Evolutionary conservation across 2,797 vertebrate species (phyloP).

Genomic region (Propithecus deckenii): DNA sequence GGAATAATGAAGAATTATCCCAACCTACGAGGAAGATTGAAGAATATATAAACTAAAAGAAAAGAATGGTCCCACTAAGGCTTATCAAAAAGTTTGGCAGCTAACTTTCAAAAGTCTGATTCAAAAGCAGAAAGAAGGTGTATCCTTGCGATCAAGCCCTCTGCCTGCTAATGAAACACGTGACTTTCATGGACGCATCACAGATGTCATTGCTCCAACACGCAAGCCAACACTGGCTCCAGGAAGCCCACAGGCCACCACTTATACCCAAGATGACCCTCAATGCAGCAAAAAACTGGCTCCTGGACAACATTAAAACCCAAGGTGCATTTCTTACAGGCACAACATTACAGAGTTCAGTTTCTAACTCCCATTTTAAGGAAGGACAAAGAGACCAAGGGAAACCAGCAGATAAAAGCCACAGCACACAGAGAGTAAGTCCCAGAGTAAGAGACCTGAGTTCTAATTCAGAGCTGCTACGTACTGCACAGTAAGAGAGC

Average conservation of each 20-base stretch:
- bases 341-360: not conserved
- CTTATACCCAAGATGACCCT: not conserved
- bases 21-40: conserved; percentile 87
- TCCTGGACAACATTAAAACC: not conserved
- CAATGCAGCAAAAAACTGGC: fast-evolving
- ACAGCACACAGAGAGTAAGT: not conserved
- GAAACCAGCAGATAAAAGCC: not conserved
- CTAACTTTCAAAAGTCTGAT: not conserved
- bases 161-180: not conserved
- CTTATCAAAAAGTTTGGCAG: not conserved
- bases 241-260: no score
- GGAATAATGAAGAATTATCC: conserved; percentile 97
- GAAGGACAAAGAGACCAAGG: not conserved
- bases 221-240: not conserved
- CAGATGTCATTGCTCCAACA: fast-evolving
- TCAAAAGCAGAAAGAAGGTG: not conserved
- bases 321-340: not conserved
- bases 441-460: not conserved
- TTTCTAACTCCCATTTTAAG: not conserved
- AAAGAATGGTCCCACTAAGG: not conserved
- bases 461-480: not conserved
- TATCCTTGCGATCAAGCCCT: not conserved
- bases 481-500: fast-evolving
- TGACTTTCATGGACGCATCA: fast-evolving
- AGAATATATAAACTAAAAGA: not conserved